Base-by-base conservation (phyloP, 2,113 vertebrate species). In the Cisticola juncidis region DNA sequence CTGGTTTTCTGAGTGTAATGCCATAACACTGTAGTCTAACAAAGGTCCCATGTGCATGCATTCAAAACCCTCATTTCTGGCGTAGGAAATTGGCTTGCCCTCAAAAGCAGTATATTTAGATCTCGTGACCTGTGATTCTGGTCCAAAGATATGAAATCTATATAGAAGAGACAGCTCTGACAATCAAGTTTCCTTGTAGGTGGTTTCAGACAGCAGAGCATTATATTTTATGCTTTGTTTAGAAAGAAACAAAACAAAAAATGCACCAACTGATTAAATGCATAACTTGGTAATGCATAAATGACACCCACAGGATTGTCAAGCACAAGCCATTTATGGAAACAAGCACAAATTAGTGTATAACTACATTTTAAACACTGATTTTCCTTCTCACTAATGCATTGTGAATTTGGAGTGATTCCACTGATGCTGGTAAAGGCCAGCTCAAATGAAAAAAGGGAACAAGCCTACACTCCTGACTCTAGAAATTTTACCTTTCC, bases 281-380 rank as follows among this genome's bases (percentile, higher is more conserved):
- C 84, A 91, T 95, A 76, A 86, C 89, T 90, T 90, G 64, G 38
- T 94, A 92, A 80, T 51, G 64, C 69, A 91, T 70, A 93, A 87
- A 88, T 83, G 81, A 94, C 93, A 83, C 92, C 93, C 82, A 95
- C 93, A 82, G 81, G 51, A 88, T 88, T 91, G 71, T 92, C 87
- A 95, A 91, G 84, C 65, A 90, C 36, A 65, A 70, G 54, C 35
- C 0, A 0, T 80, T 95, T 95, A 65, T 90, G 44, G 93, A 94
- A 96, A 95, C 73, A 94, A 87, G 84, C 74, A 82, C 47, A 66
- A 86, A 53, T 57, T 84, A 72, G 40, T 91, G 71, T 80, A 36
- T 47, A 69, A 66, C 40, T 79, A 7, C 54, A 66, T 76, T 82
- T 92, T 65, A 94, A 94, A 91, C 24, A 42, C 61, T 53, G 57